phyloP scores from a whole-genome alignment of 1,140 invertebrate species.

The Drosophila athabasca region DNA sequence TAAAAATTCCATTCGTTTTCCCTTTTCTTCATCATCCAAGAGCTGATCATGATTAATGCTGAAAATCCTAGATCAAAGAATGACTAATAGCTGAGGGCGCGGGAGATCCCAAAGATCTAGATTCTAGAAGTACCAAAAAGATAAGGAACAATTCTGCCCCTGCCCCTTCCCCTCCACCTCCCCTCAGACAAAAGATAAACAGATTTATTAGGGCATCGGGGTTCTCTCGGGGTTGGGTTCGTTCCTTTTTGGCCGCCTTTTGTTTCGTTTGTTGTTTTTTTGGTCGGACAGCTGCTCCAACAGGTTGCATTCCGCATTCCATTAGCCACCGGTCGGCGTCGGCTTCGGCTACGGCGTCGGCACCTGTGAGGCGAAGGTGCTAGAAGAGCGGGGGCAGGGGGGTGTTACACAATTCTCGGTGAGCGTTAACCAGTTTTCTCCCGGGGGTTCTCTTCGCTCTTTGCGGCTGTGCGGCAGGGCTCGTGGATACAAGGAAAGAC shows the following conservation, averaged over 20 bases:
- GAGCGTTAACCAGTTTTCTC: conserved; percentile 52
- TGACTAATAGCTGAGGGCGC: conserved; percentile 17
- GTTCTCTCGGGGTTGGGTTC: not conserved
- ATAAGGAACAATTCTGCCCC: conserved; percentile 38
- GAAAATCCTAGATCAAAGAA: conserved; percentile 26
- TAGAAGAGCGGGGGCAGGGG: conserved; percentile 4
- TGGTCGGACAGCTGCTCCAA: conserved; percentile 2
- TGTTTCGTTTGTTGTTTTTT: conserved; percentile 9
- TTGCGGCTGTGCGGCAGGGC: no score
- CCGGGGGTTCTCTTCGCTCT: not conserved
- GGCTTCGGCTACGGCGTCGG: no score
- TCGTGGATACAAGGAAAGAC: conserved; percentile 1
- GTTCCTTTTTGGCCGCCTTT: conserved; percentile 7
- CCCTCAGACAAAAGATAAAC: conserved; percentile 22
- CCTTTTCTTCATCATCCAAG: not conserved
- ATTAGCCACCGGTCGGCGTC: conserved; percentile 24
- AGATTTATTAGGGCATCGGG: conserved; percentile 21
- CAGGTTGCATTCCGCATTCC: conserved; percentile 28
- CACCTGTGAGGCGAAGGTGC: conserved; percentile 59
- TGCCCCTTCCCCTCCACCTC: not conserved
- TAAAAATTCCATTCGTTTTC: conserved; percentile 14
- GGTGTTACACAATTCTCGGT: conserved; percentile 29
- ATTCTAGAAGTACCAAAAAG: not conserved
- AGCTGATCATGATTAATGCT: conserved; percentile 27
- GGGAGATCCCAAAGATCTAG: no score